Evolutionary conservation across 2,888 invertebrate genomes (phyloP).

Genomic region (Heliconius cydno): DNA sequence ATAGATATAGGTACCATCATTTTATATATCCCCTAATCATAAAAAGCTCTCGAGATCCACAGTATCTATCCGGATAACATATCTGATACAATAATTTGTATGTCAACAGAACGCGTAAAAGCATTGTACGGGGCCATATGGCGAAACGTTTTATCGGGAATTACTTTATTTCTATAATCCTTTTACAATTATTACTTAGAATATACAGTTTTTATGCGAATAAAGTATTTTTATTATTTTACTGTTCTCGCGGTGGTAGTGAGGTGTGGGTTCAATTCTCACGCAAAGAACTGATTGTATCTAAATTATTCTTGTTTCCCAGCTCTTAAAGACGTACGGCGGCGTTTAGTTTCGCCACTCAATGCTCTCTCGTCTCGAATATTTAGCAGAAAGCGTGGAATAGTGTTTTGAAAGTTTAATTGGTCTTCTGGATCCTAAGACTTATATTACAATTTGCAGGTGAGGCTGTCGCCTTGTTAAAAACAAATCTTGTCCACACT

Average conservation of each 20-base stretch:
- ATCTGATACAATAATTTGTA: constrained; percentile 41
- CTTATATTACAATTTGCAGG: too few relatives aligned
- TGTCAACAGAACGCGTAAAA: constrained; percentile 40
- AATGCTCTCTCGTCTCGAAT: too few relatives aligned
- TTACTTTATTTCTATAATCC: background rate
- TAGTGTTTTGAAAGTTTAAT: too few relatives aligned
- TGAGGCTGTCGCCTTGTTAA: too few relatives aligned
- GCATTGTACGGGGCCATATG: constrained; percentile 32
- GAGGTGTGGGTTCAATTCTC: too few relatives aligned
- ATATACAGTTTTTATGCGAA: background rate
- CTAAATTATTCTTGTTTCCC: too few relatives aligned
- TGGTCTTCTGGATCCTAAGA: too few relatives aligned
- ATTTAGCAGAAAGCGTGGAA: too few relatives aligned
- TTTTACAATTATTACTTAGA: background rate
- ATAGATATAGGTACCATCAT: background rate
- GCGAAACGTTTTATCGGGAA: constrained; percentile 1
- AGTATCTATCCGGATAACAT: constrained; percentile 34
- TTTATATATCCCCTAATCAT: constrained; percentile 27
- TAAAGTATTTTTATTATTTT: constrained; percentile 5
- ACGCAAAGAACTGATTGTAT: too few relatives aligned
- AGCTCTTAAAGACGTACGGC: too few relatives aligned
- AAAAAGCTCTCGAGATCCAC: constrained; percentile 35
- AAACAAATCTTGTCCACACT: too few relatives aligned
- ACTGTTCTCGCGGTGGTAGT: background rate
- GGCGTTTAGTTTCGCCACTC: too few relatives aligned